Percentiles rank a stretch among this genome's conserved stretches.
These are phyloP conservation scores for Ophraella communa DNA, from an alignment of 2,888 invertebrate genomes.

Conservation along the genomic window DNA sequence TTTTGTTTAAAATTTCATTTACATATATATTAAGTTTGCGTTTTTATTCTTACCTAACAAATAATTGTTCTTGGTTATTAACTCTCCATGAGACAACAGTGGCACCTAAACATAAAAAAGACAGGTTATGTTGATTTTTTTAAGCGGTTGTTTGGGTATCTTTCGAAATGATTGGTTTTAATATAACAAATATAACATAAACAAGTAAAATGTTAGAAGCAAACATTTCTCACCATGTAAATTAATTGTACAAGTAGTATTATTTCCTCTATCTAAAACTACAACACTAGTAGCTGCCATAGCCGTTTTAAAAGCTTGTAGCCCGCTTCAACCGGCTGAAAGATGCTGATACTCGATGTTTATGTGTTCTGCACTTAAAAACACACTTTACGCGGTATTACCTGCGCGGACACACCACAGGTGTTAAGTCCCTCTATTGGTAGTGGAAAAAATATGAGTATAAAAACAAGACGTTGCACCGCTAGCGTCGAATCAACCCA, in stretches of 20 bases:
- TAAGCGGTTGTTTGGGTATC: conserved; percentile 20
- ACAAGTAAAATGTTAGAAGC: background rate
- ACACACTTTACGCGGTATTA: conserved; percentile 52
- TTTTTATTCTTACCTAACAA: conserved; percentile 80
- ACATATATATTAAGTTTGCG: background rate
- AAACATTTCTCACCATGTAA: conserved; percentile 79
- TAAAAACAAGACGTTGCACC: conserved; percentile 28
- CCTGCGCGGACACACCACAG: conserved; percentile 56
- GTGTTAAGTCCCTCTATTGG: conserved; percentile 57
- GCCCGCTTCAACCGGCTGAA: conserved; percentile 55
- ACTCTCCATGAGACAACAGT: conserved; percentile 97
- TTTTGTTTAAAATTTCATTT: background rate
- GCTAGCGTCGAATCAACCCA: conserved; percentile 28
- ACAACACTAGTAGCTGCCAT: conserved; percentile 91
- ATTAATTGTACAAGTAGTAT: conserved; percentile 96
- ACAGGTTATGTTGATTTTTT: conserved; percentile 52
- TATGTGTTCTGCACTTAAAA: conserved; percentile 49
- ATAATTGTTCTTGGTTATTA: conserved; percentile 94
- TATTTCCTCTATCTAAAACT: conserved; percentile 93
- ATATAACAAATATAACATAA: conserved; percentile 19
- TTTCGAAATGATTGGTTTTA: conserved; percentile 9
- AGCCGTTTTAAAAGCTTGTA: conserved; percentile 30
- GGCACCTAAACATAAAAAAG: conserved; percentile 72
- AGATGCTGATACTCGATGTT: background rate
- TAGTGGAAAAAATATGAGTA: conserved; percentile 48